Base-by-base conservation (phyloP, 2,797 vertebrate genomes). In the Peromyscus melanophrys region DNA sequence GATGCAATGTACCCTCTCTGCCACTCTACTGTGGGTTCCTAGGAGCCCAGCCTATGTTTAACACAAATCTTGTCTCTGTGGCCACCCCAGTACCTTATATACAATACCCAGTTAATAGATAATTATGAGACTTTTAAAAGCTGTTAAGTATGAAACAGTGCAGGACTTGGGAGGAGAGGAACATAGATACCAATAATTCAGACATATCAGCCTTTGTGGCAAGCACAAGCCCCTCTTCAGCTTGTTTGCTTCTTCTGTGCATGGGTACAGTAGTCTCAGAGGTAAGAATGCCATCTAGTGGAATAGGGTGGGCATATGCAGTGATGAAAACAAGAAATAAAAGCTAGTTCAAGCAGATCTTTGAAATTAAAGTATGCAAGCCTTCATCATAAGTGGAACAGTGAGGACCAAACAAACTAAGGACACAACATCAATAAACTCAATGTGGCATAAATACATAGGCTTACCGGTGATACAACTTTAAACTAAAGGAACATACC, bases 281-380 rank as follows among this genome's bases (percentile, higher is more conserved):
- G 91, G 57, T 85, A 94, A 97, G 83, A 75, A 0, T 73, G 90
- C 89, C 97, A 95, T 83, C 98, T 97, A 97, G 96, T 94, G 97
- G 95, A 89, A 75, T 4, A 0, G 0, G 16, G 31, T n/a, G 21
- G 29, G 37, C 27, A 89, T 92, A 46, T 23, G 40, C 89, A 89
- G 34, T 16, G 46, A 97, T 63, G 52, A 92, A 92, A 97, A 43
- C 13, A 59, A 57, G 65, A 95, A 95, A 83, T 77, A 81, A 92
- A 94, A 91, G 16, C 37, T 46, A 65, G 21, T 93, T 92, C 40
- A 82, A 89, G 46, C 61, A 69, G 57, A 43, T 52, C 52, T 83
- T 76, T 65, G 46, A 94, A 95, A 80, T 46, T 59, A 89, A 94
- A 78, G 84, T 40, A 88, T 9, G 69, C 21, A 86, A 40, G 40